A percentile compares a stretch with the other conserved stretches of the same genome.
phyloP scores from a whole-genome alignment of 2,113 vertebrate genomes.

The Deroptyus accipitrinus region DNA sequence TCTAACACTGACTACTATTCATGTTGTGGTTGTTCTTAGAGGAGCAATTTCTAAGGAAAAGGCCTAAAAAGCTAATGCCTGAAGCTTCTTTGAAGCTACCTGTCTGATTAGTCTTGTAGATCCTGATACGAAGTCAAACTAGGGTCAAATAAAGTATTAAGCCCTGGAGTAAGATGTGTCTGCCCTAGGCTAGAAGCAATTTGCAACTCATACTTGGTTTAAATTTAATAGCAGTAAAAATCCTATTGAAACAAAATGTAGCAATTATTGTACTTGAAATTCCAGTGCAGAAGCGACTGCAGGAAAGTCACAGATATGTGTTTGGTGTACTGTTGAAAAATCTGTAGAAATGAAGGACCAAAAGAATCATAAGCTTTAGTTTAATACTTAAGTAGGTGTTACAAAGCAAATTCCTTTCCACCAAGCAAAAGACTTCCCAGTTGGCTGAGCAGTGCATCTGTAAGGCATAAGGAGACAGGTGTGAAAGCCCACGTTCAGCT shows the following conservation, averaged over 20 bases:
- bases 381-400: neutral
- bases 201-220: constrained; percentile 50
- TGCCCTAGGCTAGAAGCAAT: constrained; percentile 47
- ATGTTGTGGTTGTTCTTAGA: neutral
- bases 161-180: constrained; percentile 43
- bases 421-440: neutral
- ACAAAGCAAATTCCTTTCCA: neutral
- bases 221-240: constrained; percentile 58
- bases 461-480: neutral
- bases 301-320: neutral
- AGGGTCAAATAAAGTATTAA: constrained; percentile 51
- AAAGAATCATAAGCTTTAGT: neutral
- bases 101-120: neutral
- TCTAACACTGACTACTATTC: neutral
- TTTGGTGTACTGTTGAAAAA: neutral
- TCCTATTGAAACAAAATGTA: constrained; percentile 33
- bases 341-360: neutral
- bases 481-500: neutral
- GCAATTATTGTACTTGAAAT: constrained; percentile 20
- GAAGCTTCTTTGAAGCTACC: constrained; percentile 23
- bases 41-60: neutral
- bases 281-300: neutral
- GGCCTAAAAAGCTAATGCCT: neutral
- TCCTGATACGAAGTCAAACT: constrained; percentile 36
- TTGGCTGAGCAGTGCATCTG: fast-evolving